A percentile compares a stretch with the other conserved stretches of the same genome.
These are phyloP conservation scores for Chaenocephalus aceratus DNA, from an alignment of 2,113 vertebrate genomes.

Conservation along the genomic window DNA sequence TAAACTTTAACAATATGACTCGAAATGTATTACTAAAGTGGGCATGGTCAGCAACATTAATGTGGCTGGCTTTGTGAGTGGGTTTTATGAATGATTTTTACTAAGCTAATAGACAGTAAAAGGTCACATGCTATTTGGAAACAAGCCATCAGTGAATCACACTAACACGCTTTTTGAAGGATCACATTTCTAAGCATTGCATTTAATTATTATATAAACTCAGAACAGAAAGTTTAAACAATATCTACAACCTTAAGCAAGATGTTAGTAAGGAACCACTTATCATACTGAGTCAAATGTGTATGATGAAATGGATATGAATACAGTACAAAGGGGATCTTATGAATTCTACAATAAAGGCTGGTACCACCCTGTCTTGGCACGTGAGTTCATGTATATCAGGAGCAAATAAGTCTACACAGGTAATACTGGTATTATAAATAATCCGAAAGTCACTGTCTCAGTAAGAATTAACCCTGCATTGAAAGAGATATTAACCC, in stretches of 20 bases:
- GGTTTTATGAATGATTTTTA: background rate
- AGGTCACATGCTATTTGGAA: conserved; percentile 3
- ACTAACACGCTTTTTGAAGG: too few species aligned
- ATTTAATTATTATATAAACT: background rate
- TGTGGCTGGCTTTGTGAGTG: background rate
- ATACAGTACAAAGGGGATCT: background rate
- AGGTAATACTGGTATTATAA: conserved; percentile 41
- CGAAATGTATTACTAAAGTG: background rate
- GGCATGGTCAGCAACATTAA: background rate
- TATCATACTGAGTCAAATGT: background rate
- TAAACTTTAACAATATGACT: background rate
- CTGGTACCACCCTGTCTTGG: conserved; percentile 1
- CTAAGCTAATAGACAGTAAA: background rate
- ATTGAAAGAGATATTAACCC: background rate
- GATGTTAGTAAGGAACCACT: background rate
- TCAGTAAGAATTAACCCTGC: background rate
- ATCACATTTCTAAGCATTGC: too few species aligned
- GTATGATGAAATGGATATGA: background rate
- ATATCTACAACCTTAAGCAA: background rate
- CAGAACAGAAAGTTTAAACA: background rate
- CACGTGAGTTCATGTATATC: conserved; percentile 20
- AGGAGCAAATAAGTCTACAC: conserved; percentile 1
- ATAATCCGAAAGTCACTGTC: conserved; percentile 23
- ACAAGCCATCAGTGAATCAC: conserved; percentile 34
- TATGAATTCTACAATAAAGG: background rate